phyloP scores from a whole-genome alignment of 2,113 vertebrate genomes.

The Phylloscopus trochilus region DNA sequence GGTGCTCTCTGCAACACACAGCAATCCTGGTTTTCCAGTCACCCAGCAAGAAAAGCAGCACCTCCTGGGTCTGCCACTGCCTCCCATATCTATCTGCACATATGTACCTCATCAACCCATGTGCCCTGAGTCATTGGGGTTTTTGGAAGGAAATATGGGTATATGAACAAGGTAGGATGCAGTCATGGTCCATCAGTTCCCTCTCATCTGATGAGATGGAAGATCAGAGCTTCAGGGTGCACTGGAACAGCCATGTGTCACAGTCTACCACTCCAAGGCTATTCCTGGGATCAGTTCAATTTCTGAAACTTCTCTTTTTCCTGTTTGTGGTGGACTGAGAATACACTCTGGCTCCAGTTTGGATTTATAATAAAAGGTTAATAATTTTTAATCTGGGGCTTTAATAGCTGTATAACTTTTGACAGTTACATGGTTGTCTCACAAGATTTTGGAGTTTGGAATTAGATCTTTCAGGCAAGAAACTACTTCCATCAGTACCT shows the following conservation, averaged over 20 bases:
- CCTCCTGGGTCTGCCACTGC: not conserved
- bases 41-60: not conserved
- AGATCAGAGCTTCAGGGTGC: not conserved
- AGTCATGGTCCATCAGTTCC: not conserved
- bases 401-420: not conserved
- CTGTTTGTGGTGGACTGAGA: not conserved
- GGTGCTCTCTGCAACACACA: not conserved
- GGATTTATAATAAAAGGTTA: not conserved
- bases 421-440: not conserved
- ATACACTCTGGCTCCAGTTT: not conserved
- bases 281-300: fast-evolving
- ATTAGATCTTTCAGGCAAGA: not conserved
- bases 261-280: not conserved
- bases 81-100: not conserved
- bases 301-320: not conserved
- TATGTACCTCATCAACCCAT: not conserved
- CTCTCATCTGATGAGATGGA: not conserved
- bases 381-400: not conserved
- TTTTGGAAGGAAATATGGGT: not conserved
- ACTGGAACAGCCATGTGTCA: not conserved
- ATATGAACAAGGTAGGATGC: not conserved
- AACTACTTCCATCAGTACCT: not conserved
- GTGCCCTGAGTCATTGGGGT: not conserved
- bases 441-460: not conserved
- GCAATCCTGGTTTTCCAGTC: not conserved